Evolutionary conservation across 2,797 vertebrate genomes (phyloP).

Genomic region (Lycodopsis pacificus): DNA sequence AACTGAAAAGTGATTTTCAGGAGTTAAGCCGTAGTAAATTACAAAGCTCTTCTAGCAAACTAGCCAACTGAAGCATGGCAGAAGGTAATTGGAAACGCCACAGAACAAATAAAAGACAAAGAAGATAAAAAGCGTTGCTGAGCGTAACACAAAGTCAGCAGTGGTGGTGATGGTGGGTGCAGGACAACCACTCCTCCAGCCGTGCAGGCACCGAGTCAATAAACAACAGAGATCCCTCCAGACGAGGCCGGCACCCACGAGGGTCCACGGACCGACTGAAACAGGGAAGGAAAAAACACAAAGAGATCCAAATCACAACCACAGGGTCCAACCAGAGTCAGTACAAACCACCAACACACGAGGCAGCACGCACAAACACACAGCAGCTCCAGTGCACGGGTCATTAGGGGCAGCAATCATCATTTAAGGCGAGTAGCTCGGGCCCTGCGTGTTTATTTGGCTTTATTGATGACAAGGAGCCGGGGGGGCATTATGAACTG

Average conservation of each 20-base stretch:
- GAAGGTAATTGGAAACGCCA: slow-evolving; percentile 34
- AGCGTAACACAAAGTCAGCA: slow-evolving; percentile 20
- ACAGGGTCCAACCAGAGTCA: slow-evolving; percentile 44
- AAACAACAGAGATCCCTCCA: slow-evolving; percentile 67
- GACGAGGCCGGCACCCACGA: slow-evolving; percentile 41
- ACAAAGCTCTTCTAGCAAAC: slow-evolving; percentile 20
- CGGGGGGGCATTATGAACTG: slow-evolving; percentile 16
- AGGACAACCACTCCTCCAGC: slow-evolving; percentile 24
- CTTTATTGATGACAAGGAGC: slow-evolving; percentile 47
- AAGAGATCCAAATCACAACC: slow-evolving; percentile 52
- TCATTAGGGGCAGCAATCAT: slow-evolving; percentile 64
- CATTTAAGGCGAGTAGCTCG: slow-evolving; percentile 30
- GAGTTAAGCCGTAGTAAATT: slow-evolving; percentile 8
- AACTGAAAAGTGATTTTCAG: background rate
- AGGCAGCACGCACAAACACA: slow-evolving; percentile 15
- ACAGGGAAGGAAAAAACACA: slow-evolving; percentile 32
- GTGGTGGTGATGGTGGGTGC: slow-evolving; percentile 7
- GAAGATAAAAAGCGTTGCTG: background rate
- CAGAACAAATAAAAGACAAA: slow-evolving; percentile 1
- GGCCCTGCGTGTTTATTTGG: slow-evolving; percentile 46
- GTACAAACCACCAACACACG: slow-evolving; percentile 35
- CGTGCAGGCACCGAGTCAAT: slow-evolving; percentile 62
- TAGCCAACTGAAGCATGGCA: slow-evolving; percentile 31
- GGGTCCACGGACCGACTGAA: slow-evolving; percentile 38
- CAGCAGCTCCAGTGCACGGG: slow-evolving; percentile 28